Evolutionary conservation across 1,140 invertebrate species (phyloP).

Genomic region (Bactericera cockerelli): DNA sequence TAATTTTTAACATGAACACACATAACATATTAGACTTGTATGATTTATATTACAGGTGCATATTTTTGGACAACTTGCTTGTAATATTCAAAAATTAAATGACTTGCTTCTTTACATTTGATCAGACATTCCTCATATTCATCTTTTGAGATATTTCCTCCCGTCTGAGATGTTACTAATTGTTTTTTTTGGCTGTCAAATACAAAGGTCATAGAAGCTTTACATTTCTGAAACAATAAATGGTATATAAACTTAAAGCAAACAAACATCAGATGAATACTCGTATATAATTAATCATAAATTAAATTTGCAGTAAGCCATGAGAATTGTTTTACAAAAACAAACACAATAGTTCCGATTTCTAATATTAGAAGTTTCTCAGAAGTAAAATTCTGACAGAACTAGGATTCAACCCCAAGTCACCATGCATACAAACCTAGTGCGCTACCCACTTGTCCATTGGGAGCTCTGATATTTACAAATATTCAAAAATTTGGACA

Average conservation of each 20-base stretch:
- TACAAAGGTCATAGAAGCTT: neutral
- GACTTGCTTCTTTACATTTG: neutral
- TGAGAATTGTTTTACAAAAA: too few species aligned
- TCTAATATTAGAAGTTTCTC: too few species aligned
- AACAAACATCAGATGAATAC: neutral
- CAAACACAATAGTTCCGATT: too few species aligned
- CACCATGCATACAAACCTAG: too few species aligned
- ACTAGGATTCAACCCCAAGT: neutral
- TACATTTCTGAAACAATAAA: neutral
- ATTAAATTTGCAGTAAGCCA: neutral
- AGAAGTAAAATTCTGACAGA: too few species aligned
- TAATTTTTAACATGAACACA: too few species aligned
- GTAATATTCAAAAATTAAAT: neutral
- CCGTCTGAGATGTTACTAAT: neutral
- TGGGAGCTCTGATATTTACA: neutral
- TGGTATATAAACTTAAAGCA: neutral
- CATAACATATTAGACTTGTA: too few species aligned
- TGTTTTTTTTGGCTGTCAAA: conserved; percentile 2
- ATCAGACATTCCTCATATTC: conserved; percentile 4
- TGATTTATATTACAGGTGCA: conserved; percentile 2
- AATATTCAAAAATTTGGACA: neutral
- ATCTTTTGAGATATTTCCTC: neutral
- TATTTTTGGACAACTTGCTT: conserved; percentile 1
- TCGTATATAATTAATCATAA: neutral
- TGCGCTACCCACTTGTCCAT: too few species aligned